Percentiles rank a stretch among this genome's conserved stretches.
Evolutionary conservation across 2,888 invertebrate genomes (phyloP).

Genomic region (Drosophila recens): DNA sequence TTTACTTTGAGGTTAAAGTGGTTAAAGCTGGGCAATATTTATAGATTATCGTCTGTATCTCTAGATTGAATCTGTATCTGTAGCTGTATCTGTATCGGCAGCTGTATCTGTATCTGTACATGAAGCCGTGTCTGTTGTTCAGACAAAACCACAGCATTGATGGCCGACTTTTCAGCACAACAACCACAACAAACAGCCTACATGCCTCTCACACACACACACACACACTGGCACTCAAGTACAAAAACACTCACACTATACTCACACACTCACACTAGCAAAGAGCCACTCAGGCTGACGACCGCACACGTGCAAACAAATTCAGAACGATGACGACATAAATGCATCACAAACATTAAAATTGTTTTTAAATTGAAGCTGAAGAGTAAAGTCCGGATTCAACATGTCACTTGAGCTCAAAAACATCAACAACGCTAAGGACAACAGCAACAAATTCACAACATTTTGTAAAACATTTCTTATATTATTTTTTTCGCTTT

Average conservation of each 20-base stretch:
- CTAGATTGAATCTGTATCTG: slow-evolving; percentile 3
- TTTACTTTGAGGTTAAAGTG: background rate
- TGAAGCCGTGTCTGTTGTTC: slow-evolving; percentile 12
- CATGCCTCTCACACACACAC: slow-evolving; percentile 22
- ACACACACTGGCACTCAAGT: background rate
- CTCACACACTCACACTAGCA: slow-evolving; percentile 2
- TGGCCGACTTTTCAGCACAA: slow-evolving; percentile 56
- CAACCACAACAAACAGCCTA: slow-evolving; percentile 66
- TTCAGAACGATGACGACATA: slow-evolving; percentile 42
- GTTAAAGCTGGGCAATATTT: background rate
- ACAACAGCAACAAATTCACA: background rate
- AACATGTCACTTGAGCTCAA: slow-evolving; percentile 28
- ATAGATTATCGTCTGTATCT: background rate
- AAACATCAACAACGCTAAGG: background rate
- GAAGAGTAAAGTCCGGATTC: slow-evolving; percentile 39
- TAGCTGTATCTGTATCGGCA: background rate
- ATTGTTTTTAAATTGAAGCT: slow-evolving; percentile 59
- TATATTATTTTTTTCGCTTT: background rate
- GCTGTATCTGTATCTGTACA: background rate
- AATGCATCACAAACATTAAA: slow-evolving; percentile 53
- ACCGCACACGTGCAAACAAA: slow-evolving; percentile 31
- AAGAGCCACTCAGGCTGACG: slow-evolving; percentile 14
- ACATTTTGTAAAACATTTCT: background rate
- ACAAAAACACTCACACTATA: slow-evolving; percentile 3
- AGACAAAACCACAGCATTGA: slow-evolving; percentile 53